phyloP scores from a whole-genome alignment of 2,113 vertebrate genomes.

The Toxostoma redivivum region DNA sequence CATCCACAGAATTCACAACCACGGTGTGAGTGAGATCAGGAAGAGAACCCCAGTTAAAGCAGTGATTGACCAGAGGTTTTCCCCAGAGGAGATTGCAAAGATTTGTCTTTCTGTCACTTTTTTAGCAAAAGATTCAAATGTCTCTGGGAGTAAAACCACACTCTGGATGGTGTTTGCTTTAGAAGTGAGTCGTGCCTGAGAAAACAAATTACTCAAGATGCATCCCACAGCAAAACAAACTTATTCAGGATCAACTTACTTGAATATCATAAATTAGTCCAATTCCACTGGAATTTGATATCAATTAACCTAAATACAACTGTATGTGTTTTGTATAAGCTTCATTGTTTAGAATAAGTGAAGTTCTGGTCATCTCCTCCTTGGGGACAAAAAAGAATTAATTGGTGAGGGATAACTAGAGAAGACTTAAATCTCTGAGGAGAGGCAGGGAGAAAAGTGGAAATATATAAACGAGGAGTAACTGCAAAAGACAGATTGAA shows the following conservation, averaged over 20 bases:
- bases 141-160: background rate
- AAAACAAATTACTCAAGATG: background rate
- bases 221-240: background rate
- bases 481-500: background rate
- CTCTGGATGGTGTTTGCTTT: background rate
- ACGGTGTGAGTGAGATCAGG: background rate
- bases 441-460: background rate
- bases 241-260: background rate
- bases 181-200: background rate
- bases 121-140: background rate
- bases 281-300: background rate
- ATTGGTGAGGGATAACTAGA: background rate
- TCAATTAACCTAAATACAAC: background rate
- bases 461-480: background rate
- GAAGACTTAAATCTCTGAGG: background rate
- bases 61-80: background rate
- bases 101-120: background rate
- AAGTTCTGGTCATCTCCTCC: background rate
- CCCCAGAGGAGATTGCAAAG: background rate
- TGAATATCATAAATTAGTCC: background rate
- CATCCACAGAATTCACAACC: background rate
- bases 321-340: background rate
- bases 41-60: background rate
- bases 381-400: background rate
- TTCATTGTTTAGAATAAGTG: background rate